A percentile compares a stretch with the other conserved stretches of the same genome.
Evolutionary conservation across 2,113 vertebrate genomes (phyloP).

Genomic region (Microcebus tavaratra): DNA sequence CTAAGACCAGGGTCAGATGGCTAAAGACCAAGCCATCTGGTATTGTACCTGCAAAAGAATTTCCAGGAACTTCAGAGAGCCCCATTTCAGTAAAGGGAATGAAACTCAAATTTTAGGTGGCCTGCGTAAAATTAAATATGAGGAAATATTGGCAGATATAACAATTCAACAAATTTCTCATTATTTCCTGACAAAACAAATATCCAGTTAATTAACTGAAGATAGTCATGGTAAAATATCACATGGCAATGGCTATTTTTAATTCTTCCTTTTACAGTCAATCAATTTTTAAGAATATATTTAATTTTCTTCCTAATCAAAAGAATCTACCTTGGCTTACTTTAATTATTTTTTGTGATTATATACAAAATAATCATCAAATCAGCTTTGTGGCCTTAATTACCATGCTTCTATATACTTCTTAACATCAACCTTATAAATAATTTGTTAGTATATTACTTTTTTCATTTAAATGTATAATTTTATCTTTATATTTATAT

Average conservation of each 20-base stretch:
- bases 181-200: neutral
- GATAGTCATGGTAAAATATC: too few relatives aligned
- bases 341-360: neutral
- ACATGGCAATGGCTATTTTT: neutral
- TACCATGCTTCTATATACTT: neutral
- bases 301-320: neutral
- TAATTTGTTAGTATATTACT: neutral
- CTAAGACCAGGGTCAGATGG: neutral
- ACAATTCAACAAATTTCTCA: neutral
- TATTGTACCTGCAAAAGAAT: neutral
- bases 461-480: neutral
- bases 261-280: neutral
- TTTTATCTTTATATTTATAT: neutral
- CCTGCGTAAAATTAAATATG: neutral
- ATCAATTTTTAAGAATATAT: neutral
- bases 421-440: neutral
- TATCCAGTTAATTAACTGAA: neutral
- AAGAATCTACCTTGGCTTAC: neutral
- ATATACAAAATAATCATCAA: neutral
- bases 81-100: neutral
- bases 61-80: neutral
- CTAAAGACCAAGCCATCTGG: neutral
- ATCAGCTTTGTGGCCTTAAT: neutral
- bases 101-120: neutral
- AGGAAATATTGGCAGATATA: neutral